Evolutionary conservation across 2,113 vertebrate species (phyloP).

Genomic region (Callionymus lyra): DNA sequence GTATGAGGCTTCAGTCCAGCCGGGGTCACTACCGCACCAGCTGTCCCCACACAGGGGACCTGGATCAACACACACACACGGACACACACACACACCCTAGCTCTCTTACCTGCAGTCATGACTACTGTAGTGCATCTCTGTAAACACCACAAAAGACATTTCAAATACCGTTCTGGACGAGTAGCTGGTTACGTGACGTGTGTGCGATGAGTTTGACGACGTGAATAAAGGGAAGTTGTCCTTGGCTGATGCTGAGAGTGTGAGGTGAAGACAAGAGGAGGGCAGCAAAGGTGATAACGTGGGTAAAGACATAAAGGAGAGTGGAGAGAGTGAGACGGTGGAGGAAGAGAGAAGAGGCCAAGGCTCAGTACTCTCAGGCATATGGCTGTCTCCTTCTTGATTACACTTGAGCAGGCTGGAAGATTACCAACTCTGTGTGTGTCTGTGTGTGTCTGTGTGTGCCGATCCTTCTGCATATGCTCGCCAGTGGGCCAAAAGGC

Average conservation of each 20-base stretch:
- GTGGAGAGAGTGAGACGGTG: conserved; percentile 4
- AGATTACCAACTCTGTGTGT: conserved; percentile 57
- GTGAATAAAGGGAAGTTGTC: too few relatives aligned
- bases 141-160: too few relatives aligned
- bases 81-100: conserved; percentile 3
- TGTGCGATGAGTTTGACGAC: too few relatives aligned
- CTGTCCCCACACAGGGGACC: conserved; percentile 51
- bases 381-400: conserved; percentile 64
- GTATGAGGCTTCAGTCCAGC: conserved; percentile 28
- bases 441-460: conserved; percentile 17
- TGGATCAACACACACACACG: conserved; percentile 19
- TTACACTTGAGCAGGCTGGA: conserved; percentile 65
- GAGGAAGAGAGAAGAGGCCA: conserved; percentile 36
- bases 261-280: too few relatives aligned
- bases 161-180: too few relatives aligned
- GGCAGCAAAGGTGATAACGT: background rate
- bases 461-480: conserved; percentile 33
- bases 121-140: too few relatives aligned
- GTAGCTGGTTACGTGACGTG: too few relatives aligned
- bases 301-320: background rate
- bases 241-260: too few relatives aligned
- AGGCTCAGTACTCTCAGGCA: conserved; percentile 58
- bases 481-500: conserved; percentile 23
- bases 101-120: too few relatives aligned
- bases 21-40: conserved; percentile 48